These are phyloP conservation scores for Tricholaema leucomelas DNA, from an alignment of 2,113 vertebrate genomes.

Conservation along the genomic window DNA sequence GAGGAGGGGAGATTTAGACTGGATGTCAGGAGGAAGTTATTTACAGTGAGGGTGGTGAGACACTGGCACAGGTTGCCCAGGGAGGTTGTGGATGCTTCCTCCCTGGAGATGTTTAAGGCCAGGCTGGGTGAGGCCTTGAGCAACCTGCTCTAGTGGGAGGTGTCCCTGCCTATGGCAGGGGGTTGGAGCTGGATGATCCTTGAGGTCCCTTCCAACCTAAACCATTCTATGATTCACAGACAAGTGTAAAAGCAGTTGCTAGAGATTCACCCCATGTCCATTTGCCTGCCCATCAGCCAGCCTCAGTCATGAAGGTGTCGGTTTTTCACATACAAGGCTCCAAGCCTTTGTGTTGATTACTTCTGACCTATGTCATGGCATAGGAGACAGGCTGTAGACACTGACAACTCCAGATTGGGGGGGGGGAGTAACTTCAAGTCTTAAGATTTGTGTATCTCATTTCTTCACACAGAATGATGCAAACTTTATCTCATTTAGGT, in stretches of 20 bases:
- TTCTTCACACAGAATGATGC: not conserved
- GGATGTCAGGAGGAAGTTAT: too few species aligned
- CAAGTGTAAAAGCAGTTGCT: not conserved
- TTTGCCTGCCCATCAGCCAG: not conserved
- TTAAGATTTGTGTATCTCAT: not conserved
- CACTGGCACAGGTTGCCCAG: too few species aligned
- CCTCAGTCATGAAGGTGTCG: not conserved
- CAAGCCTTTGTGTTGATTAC: not conserved
- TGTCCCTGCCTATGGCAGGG: too few species aligned
- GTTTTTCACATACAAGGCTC: not conserved
- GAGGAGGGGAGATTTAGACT: too few species aligned
- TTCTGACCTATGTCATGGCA: not conserved
- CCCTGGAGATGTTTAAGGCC: too few species aligned
- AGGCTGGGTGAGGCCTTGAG: too few species aligned
- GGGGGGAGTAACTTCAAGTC: not conserved
- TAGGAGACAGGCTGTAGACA: not conserved
- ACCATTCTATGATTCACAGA: too few species aligned
- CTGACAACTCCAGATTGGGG: not conserved
- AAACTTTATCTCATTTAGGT: not conserved
- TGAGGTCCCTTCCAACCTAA: too few species aligned
- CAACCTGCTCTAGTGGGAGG: too few species aligned
- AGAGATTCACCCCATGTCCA: accelerated
- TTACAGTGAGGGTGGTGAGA: too few species aligned
- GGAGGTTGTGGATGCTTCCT: too few species aligned
- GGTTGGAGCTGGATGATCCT: too few species aligned